A percentile compares a stretch with the other conserved stretches of the same genome.
Conservation (phyloP, 2,113 vertebrate genomes). For the Jacana jacana region DNA sequence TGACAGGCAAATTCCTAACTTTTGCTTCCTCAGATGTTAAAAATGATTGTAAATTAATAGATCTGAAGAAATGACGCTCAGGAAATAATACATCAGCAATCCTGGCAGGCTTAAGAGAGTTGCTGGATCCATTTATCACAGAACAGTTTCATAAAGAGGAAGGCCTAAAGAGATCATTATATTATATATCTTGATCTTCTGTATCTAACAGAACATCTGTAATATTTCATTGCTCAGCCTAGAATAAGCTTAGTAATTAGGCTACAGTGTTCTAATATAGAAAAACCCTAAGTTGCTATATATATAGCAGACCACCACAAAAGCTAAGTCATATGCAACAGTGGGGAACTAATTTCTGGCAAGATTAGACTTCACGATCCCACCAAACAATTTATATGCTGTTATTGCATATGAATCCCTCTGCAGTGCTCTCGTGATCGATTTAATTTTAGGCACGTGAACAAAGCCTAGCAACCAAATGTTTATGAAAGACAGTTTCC, state of each 20-base stretch:
- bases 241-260: constrained; percentile 14
- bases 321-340: not conserved
- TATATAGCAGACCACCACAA: not conserved
- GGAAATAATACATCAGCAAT: not conserved
- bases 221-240: not conserved
- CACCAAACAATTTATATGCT: not conserved
- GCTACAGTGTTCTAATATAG: not conserved
- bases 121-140: not conserved
- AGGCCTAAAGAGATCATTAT: not conserved
- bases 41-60: not conserved
- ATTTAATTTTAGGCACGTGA: not conserved
- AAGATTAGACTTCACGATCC: not conserved
- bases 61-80: not conserved
- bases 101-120: not conserved
- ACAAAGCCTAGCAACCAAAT: not conserved
- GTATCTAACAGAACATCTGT: not conserved
- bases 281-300: not conserved
- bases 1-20: not conserved
- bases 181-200: not conserved
- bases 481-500: not conserved
- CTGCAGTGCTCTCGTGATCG: not conserved
- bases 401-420: not conserved
- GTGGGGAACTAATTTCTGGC: not conserved
- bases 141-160: not conserved
- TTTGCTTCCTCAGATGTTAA: not conserved